These are phyloP conservation scores for Pseudoips prasinana DNA, from an alignment of 2,888 invertebrate genomes.

Conservation along the genomic window DNA sequence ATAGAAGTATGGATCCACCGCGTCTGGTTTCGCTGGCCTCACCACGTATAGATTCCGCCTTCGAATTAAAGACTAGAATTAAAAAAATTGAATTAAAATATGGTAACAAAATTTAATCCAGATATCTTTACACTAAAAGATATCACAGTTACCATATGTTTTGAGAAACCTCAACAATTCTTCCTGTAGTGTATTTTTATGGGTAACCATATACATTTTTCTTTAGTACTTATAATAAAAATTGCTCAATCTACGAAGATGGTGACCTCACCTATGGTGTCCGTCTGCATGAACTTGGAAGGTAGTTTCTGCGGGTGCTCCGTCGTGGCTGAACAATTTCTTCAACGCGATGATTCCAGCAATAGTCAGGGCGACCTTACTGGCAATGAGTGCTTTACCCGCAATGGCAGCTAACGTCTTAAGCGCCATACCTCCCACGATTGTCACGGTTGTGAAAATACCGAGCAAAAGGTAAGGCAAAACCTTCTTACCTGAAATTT, in stretches of 20 bases:
- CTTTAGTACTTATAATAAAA: too few relatives aligned
- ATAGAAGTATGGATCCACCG: slow-evolving; percentile 83
- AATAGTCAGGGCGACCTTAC: slow-evolving; percentile 87
- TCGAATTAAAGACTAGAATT: slow-evolving; percentile 81
- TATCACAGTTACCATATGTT: too few relatives aligned
- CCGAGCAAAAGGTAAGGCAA: slow-evolving; percentile 83
- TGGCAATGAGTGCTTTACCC: slow-evolving; percentile 87
- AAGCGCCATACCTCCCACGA: slow-evolving; percentile 86
- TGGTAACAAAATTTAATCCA: too few relatives aligned
- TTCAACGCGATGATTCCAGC: slow-evolving; percentile 87
- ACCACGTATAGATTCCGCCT: slow-evolving; percentile 84
- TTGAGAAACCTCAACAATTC: too few relatives aligned
- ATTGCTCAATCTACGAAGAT: too few relatives aligned
- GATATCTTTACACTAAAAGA: too few relatives aligned
- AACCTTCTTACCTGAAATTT: slow-evolving; percentile 73
- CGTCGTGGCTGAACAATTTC: slow-evolving; percentile 86
- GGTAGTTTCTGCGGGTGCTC: slow-evolving; percentile 82
- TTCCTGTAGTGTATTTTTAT: too few relatives aligned
- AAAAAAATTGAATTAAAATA: slow-evolving; percentile 40
- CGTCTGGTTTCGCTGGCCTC: slow-evolving; percentile 79
- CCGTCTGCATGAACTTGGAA: slow-evolving; percentile 87
- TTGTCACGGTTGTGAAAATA: slow-evolving; percentile 84
- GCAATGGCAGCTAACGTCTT: slow-evolving; percentile 87
- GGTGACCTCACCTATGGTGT: slow-evolving; percentile 79
- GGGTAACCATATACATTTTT: too few relatives aligned